Percentiles rank a stretch among this genome's conserved stretches.
Evolutionary conservation across 2,797 vertebrate species (phyloP).

Genomic region (Graptemys geographica): DNA sequence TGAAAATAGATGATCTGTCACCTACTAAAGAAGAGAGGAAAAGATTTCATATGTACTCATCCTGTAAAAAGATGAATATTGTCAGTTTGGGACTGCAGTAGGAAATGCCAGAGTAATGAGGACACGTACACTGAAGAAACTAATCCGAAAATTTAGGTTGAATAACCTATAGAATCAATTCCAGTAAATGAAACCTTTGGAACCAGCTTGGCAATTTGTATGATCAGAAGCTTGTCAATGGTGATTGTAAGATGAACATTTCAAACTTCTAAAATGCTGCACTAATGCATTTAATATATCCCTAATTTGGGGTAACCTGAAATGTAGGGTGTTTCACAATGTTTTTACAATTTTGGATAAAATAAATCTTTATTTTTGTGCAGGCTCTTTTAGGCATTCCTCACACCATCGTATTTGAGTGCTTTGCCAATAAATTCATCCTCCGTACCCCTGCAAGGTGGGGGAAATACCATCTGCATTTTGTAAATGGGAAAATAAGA

Average conservation of each 20-base stretch:
- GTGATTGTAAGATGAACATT: neutral
- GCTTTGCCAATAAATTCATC: neutral
- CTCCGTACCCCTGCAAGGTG: neutral
- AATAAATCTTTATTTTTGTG: neutral
- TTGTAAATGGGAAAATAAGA: neutral
- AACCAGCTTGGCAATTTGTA: neutral
- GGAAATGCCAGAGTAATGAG: neutral
- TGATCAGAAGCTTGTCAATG: neutral
- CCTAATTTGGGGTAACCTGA: neutral
- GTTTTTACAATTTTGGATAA: neutral
- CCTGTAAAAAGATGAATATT: neutral
- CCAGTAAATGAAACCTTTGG: neutral
- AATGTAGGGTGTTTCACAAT: neutral
- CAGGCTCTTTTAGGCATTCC: neutral
- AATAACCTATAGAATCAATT: neutral
- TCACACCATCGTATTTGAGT: neutral
- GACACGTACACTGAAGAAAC: accelerated
- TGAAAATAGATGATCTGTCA: neutral
- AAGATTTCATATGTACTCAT: neutral
- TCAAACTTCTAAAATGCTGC: neutral
- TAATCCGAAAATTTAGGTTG: accelerated
- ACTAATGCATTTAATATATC: neutral
- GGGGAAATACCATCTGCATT: neutral
- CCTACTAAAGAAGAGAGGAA: neutral
- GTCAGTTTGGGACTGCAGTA: neutral